phyloP scores from a whole-genome alignment of 2,113 vertebrate species.

The Ammodytes dubius region DNA sequence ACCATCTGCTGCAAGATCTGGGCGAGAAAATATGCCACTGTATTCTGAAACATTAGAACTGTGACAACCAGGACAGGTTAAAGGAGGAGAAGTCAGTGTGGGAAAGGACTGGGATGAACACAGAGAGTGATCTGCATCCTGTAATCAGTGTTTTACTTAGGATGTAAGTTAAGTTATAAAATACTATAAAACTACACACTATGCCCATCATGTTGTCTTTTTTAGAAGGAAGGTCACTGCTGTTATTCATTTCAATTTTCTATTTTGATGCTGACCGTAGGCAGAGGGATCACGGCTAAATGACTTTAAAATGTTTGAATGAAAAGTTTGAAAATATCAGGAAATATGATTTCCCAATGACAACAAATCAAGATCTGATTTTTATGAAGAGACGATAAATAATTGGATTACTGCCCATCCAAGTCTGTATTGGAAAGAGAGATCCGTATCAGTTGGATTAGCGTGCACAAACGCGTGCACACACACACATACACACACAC shows the following conservation, averaged over 20 bases:
- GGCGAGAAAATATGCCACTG: background rate
- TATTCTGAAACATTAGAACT: constrained; percentile 2
- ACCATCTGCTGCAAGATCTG: constrained; percentile 40
- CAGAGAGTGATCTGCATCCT: background rate
- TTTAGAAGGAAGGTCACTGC: background rate
- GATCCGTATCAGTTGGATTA: constrained; percentile 15
- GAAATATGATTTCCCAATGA: background rate
- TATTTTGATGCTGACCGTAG: background rate
- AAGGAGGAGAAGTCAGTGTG: background rate
- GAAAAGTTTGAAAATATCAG: background rate
- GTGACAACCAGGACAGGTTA: background rate
- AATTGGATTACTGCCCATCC: background rate
- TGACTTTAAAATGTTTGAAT: background rate
- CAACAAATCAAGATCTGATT: constrained; percentile 4
- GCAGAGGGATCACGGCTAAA: background rate
- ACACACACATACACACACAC: background rate
- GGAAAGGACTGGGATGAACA: background rate
- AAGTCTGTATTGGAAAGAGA: background rate
- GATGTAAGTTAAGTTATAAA: background rate
- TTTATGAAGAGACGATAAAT: background rate
- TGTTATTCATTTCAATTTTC: background rate
- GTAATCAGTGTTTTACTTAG: background rate
- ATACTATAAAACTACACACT: background rate
- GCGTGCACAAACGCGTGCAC: background rate
- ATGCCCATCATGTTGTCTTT: background rate